These are phyloP conservation scores for Lampris incognitus DNA, from an alignment of 2,113 vertebrate species.

Conservation along the genomic window DNA sequence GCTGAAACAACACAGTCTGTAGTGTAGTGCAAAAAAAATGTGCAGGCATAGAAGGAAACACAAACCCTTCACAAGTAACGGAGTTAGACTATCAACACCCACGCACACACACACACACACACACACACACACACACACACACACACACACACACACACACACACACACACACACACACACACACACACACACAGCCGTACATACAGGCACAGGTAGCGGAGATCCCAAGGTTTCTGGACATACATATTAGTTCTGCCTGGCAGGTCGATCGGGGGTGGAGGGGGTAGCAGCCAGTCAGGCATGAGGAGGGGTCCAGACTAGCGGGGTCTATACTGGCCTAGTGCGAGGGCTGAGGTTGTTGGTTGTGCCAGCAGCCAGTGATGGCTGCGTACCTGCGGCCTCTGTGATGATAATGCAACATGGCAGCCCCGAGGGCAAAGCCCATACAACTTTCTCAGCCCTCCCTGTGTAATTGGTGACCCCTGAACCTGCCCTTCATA, in stretches of 20 bases:
- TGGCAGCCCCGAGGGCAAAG: slow-evolving; percentile 86
- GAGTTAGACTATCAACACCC: slow-evolving; percentile 14
- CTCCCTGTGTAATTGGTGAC: slow-evolving; percentile 91
- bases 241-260: slow-evolving; percentile 68
- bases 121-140: slow-evolving; percentile 1
- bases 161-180: slow-evolving; percentile 8
- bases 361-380: slow-evolving; percentile 60
- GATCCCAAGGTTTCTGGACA: slow-evolving; percentile 56
- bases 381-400: slow-evolving; percentile 80
- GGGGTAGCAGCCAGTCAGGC: slow-evolving; percentile 59
- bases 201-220: slow-evolving; percentile 35
- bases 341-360: slow-evolving; percentile 46
- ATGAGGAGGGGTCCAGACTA: slow-evolving; percentile 64
- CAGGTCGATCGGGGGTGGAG: slow-evolving; percentile 53
- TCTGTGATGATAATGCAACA: slow-evolving; percentile 84
- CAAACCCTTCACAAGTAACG: neutral
- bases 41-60: neutral
- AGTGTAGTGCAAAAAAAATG: too few relatives aligned
- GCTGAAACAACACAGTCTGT: too few relatives aligned
- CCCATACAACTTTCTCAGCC: slow-evolving; percentile 87
- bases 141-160: slow-evolving; percentile 3
- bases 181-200: slow-evolving; percentile 13
- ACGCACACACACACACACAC: neutral
- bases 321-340: slow-evolving; percentile 38
- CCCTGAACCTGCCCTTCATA: slow-evolving; percentile 85